phyloP scores from a whole-genome alignment of 2,888 invertebrate species.

The Hofmannophila pseudospretella region DNA sequence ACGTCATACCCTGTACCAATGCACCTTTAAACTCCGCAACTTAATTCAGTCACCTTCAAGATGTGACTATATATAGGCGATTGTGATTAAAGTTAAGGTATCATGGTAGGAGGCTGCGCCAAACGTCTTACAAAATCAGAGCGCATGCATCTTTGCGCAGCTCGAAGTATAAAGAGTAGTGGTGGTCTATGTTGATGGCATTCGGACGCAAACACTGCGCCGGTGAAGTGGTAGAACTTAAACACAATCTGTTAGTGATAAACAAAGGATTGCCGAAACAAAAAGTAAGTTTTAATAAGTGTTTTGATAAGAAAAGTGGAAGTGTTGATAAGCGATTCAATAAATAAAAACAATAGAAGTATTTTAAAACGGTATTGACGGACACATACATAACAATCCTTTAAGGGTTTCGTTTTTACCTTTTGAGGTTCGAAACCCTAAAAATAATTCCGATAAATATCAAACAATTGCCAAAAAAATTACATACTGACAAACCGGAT shows the following conservation, averaged over 20 bases:
- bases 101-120: slow-evolving; percentile 57
- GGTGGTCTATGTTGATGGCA: slow-evolving; percentile 63
- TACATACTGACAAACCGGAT: no score
- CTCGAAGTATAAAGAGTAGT: slow-evolving; percentile 71
- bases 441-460: no score
- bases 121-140: slow-evolving; percentile 72
- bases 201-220: slow-evolving; percentile 69
- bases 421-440: no score
- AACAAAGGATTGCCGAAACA: slow-evolving; percentile 42
- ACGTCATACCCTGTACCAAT: slow-evolving; percentile 62
- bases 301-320: background rate
- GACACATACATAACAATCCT: no score
- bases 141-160: slow-evolving; percentile 66
- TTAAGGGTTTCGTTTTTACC: no score
- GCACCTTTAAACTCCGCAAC: slow-evolving; percentile 16
- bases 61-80: slow-evolving; percentile 18
- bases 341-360: background rate
- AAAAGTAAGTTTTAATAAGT: slow-evolving; percentile 48
- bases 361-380: no score
- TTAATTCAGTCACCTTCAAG: slow-evolving; percentile 12
- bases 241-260: slow-evolving; percentile 42
- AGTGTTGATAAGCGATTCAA: background rate
- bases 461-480: no score
- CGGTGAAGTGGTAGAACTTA: slow-evolving; percentile 59
- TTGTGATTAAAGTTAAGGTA: slow-evolving; percentile 18